Conservation (phyloP, 2,113 vertebrate species). For the Aptenodytes patagonicus region DNA sequence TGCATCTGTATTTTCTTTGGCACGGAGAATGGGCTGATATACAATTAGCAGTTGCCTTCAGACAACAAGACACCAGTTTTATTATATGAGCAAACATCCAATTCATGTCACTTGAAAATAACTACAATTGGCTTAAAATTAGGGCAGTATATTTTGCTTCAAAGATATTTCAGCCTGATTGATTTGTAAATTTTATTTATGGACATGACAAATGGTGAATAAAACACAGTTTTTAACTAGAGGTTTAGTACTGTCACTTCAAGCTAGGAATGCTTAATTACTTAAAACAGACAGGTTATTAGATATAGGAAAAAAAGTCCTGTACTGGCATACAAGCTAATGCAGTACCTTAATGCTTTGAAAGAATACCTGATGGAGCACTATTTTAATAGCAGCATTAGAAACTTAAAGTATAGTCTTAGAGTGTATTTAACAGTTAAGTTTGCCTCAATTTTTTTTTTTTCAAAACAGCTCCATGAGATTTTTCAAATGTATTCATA, state of each 20-base stretch:
- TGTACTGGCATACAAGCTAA: not conserved
- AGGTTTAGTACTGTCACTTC: not conserved
- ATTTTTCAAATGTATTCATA: not conserved
- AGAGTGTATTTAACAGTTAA: not conserved
- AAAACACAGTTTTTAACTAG: not conserved
- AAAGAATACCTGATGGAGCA: not conserved
- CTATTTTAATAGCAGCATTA: not conserved
- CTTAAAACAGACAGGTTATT: constrained; percentile 13
- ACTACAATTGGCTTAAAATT: constrained; percentile 4
- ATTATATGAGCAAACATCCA: constrained; percentile 11
- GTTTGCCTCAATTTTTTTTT: not conserved
- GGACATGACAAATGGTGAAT: not conserved
- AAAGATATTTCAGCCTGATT: constrained; percentile 9
- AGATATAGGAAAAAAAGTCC: not conserved
- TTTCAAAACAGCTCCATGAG: not conserved
- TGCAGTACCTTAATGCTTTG: not conserved
- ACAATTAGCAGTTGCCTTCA: constrained; percentile 67
- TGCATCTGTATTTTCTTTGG: constrained; percentile 34
- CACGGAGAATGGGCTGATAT: not conserved
- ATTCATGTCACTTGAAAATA: constrained; percentile 17
- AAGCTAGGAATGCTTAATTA: constrained; percentile 4
- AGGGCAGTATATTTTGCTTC: not conserved
- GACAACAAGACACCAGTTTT: constrained; percentile 49
- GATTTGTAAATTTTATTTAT: not conserved
- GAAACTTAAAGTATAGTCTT: not conserved